phyloP scores from a whole-genome alignment of 2,797 vertebrate genomes.

The Melanotaenia maccullochi region DNA sequence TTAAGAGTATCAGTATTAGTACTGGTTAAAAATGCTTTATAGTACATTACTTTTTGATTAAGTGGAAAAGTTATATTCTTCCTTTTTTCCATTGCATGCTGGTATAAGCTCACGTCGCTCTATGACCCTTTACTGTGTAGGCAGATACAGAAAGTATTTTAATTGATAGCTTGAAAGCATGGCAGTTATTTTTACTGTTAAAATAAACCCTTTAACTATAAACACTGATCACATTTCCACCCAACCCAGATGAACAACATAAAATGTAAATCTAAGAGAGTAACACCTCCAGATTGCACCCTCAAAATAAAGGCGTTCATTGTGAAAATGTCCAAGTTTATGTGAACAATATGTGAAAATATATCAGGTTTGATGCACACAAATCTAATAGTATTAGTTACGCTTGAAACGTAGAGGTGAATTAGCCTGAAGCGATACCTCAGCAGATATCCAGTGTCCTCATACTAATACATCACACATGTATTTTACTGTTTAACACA shows the following conservation, averaged over 20 bases:
- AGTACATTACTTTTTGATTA: not conserved
- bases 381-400: conserved; percentile 29
- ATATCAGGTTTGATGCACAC: conserved; percentile 35
- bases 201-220: not conserved
- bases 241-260: conserved; percentile 18
- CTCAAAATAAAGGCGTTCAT: not conserved
- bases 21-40: not conserved
- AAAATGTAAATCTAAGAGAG: conserved; percentile 18
- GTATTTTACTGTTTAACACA: conserved; percentile 40
- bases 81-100: conserved; percentile 13
- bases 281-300: not conserved
- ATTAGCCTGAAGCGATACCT: conserved; percentile 43
- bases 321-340: conserved; percentile 21
- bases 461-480: conserved; percentile 47
- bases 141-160: not conserved
- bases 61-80: fast-evolving
- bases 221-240: conserved; percentile 4
- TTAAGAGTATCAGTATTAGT: not conserved
- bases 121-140: not conserved
- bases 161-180: not conserved
- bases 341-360: conserved; percentile 35
- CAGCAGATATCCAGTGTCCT: conserved; percentile 34
- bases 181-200: not conserved
- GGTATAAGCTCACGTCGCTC: not conserved
- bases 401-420: not conserved